These are phyloP conservation scores for Microctonus aethiopoides DNA, from an alignment of 2,888 invertebrate species.

Conservation along the genomic window DNA sequence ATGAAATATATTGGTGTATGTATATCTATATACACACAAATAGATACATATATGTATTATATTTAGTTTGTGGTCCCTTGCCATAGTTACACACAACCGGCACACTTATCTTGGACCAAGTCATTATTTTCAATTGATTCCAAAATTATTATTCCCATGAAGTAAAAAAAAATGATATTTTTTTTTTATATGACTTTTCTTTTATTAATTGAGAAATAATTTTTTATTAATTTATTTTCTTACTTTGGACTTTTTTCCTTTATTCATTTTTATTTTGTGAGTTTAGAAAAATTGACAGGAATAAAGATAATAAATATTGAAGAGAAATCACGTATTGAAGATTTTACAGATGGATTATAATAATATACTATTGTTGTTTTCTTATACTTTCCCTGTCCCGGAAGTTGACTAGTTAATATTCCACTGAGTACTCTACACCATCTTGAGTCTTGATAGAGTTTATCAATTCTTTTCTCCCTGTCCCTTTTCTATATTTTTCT, in stretches of 20 bases:
- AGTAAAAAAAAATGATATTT: neutral
- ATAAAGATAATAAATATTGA: neutral
- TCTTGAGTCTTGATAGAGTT: slow-evolving; percentile 16
- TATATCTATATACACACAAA: no score
- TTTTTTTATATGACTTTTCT: no score
- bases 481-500: slow-evolving; percentile 6
- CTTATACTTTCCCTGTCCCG: slow-evolving; percentile 29
- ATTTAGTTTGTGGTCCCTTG: neutral
- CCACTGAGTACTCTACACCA: slow-evolving; percentile 33
- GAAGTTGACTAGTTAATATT: slow-evolving; percentile 45
- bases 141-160: neutral
- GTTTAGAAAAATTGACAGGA: neutral
- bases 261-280: neutral
- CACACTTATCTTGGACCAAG: slow-evolving; percentile 1
- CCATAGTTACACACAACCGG: neutral
- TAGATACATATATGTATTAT: no score
- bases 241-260: no score
- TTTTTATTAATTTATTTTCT: no score
- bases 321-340: slow-evolving; percentile 31
- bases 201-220: no score
- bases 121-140: neutral
- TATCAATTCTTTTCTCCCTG: slow-evolving; percentile 7
- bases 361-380: neutral
- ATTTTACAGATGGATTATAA: slow-evolving; percentile 37
- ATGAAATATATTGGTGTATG: neutral